Percentiles rank a stretch among this genome's conserved stretches.
phyloP scores from a whole-genome alignment of 2,888 invertebrate species.

The Brenthis ino region DNA sequence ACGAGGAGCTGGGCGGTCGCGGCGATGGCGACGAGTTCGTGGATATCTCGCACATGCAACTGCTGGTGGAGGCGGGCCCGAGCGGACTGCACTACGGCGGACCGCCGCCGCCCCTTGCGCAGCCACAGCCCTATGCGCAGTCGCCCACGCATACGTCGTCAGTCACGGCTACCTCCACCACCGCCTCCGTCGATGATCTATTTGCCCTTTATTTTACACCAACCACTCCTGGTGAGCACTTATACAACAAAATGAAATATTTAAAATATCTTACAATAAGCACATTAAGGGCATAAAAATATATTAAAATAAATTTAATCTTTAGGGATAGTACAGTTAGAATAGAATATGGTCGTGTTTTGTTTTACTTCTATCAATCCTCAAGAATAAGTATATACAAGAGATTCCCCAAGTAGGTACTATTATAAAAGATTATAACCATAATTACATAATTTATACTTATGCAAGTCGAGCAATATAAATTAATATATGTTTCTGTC shows the following conservation, averaged over 20 bases:
- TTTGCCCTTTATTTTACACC: slow-evolving; percentile 89
- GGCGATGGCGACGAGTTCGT: slow-evolving; percentile 88
- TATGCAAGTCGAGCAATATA: too few species aligned
- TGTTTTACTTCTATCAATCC: too few species aligned
- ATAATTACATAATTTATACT: too few species aligned
- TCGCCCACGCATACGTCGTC: slow-evolving; percentile 57
- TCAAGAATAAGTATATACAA: too few species aligned
- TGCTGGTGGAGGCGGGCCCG: slow-evolving; percentile 84
- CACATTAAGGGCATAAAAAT: too few species aligned
- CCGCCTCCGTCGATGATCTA: slow-evolving; percentile 87
- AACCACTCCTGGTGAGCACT: slow-evolving; percentile 81
- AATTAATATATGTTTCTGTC: too few species aligned
- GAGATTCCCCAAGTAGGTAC: too few species aligned
- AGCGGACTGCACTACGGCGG: slow-evolving; percentile 77
- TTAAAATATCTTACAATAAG: too few species aligned
- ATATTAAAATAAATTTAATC: neutral
- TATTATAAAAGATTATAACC: too few species aligned
- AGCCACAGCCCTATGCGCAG: slow-evolving; percentile 71
- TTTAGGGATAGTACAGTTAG: too few species aligned
- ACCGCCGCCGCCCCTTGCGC: slow-evolving; percentile 74
- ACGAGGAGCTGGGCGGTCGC: slow-evolving; percentile 81
- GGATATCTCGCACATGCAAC: slow-evolving; percentile 91
- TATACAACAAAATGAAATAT: neutral
- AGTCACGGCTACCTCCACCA: slow-evolving; percentile 64
- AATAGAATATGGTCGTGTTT: too few species aligned